Percentiles rank a stretch among this genome's conserved stretches.
Evolutionary conservation across 2,888 invertebrate species (phyloP).

Genomic region (Lasioglossum marginatum): DNA sequence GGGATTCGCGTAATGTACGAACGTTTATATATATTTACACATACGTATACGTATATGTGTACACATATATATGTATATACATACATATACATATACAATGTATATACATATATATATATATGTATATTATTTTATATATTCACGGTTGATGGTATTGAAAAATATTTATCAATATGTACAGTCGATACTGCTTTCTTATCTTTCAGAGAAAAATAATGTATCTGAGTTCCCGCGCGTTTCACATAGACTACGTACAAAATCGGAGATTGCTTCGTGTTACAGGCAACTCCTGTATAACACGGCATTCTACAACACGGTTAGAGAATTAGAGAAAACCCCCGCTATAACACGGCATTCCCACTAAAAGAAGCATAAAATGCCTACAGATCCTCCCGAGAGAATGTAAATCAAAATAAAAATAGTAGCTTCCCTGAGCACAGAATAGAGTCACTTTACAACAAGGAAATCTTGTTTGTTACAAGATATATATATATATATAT

Average conservation of each 20-base stretch:
- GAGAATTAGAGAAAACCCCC: not conserved
- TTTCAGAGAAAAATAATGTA: conserved; percentile 51
- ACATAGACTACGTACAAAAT: conserved; percentile 52
- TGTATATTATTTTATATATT: not conserved
- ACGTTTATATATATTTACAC: not conserved
- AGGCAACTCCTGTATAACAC: conserved; percentile 5
- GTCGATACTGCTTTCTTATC: conserved; percentile 34
- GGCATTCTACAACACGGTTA: not conserved
- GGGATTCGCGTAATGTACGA: conserved; percentile 28
- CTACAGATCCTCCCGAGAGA: not conserved
- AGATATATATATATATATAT: not conserved
- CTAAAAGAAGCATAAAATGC: not conserved
- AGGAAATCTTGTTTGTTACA: not conserved
- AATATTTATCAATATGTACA: conserved; percentile 62
- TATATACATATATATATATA: not conserved
- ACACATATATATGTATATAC: not conserved
- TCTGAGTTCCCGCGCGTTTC: conserved; percentile 36
- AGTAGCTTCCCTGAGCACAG: not conserved
- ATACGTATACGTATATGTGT: not conserved
- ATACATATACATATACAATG: not conserved
- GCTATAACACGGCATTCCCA: not conserved
- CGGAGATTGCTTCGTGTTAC: conserved; percentile 31
- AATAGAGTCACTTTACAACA: not conserved
- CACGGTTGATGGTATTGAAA: conserved; percentile 48
- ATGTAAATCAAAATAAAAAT: not conserved